A percentile compares a stretch with the other conserved stretches of the same genome.
phyloP scores from a whole-genome alignment of 2,888 invertebrate genomes.

The Tholera decimalis region DNA sequence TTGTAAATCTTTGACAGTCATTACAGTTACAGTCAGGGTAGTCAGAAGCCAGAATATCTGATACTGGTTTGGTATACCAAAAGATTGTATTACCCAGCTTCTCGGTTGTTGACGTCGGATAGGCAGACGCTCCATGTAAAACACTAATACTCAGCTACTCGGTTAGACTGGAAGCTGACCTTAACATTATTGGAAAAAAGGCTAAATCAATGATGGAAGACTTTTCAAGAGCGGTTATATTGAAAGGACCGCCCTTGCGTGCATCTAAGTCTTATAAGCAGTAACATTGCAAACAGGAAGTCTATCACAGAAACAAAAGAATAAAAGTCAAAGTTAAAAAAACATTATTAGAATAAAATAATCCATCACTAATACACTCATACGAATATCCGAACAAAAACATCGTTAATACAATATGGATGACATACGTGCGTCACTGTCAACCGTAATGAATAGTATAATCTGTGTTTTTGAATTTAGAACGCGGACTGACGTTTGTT shows the following conservation, averaged over 20 bases:
- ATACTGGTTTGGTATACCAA: too few relatives aligned
- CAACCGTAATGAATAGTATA: slow-evolving; percentile 47
- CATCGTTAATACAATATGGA: slow-evolving; percentile 36
- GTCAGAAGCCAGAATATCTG: too few relatives aligned
- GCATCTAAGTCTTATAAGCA: neutral
- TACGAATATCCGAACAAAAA: slow-evolving; percentile 47
- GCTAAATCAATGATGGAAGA: too few relatives aligned
- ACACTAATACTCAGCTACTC: too few relatives aligned
- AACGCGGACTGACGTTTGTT: slow-evolving; percentile 48
- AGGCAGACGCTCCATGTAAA: too few relatives aligned
- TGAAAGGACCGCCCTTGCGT: neutral
- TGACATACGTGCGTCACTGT: slow-evolving; percentile 45
- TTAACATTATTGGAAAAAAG: too few relatives aligned
- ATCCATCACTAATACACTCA: slow-evolving; percentile 7
- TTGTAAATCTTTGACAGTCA: too few relatives aligned
- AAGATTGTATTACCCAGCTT: too few relatives aligned
- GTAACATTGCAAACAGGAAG: slow-evolving; percentile 31
- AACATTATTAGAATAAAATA: slow-evolving; percentile 11
- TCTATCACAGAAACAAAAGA: neutral
- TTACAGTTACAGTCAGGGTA: too few relatives aligned
- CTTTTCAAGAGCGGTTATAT: too few relatives aligned
- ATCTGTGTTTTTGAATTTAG: slow-evolving; percentile 53
- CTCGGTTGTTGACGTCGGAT: too few relatives aligned
- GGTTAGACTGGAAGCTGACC: too few relatives aligned
- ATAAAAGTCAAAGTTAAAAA: neutral